phyloP scores from a whole-genome alignment of 2,113 vertebrate species.

The Pseudopodoces humilis region DNA sequence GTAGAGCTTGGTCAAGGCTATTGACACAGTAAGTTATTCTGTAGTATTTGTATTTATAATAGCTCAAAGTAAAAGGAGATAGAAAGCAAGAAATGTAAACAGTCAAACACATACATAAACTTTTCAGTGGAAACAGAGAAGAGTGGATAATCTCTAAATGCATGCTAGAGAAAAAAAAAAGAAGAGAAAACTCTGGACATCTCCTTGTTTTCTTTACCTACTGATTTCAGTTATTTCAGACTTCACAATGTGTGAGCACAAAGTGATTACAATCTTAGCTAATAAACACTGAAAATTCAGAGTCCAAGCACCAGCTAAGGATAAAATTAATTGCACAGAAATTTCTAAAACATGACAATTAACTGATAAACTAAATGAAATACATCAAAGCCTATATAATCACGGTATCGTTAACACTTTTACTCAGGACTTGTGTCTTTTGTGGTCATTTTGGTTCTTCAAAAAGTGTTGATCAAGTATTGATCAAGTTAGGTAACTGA shows the following conservation, averaged over 20 bases:
- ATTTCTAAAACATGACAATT: background rate
- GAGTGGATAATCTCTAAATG: background rate
- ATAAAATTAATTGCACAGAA: background rate
- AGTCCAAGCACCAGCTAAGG: background rate
- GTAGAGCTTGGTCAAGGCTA: background rate
- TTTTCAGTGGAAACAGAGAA: background rate
- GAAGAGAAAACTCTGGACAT: background rate
- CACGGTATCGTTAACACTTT: background rate
- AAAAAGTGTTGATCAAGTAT: background rate
- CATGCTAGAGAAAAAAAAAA: background rate
- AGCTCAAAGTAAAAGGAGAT: background rate
- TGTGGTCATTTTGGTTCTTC: background rate
- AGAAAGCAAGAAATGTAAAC: background rate
- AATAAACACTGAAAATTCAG: background rate
- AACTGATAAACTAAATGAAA: background rate
- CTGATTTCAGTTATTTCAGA: background rate
- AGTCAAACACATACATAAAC: background rate
- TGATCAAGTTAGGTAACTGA: background rate
- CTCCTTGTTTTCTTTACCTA: background rate
- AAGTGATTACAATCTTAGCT: background rate
- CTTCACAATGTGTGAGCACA: rapidly evolving
- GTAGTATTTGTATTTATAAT: background rate
- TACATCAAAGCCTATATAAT: background rate
- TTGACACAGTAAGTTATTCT: background rate
- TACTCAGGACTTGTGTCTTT: background rate